Evolutionary conservation across 2,113 vertebrate genomes (phyloP), one percentile per base, ranked within the genome.

Genomic region (Phyllostomus discolor): DNA sequence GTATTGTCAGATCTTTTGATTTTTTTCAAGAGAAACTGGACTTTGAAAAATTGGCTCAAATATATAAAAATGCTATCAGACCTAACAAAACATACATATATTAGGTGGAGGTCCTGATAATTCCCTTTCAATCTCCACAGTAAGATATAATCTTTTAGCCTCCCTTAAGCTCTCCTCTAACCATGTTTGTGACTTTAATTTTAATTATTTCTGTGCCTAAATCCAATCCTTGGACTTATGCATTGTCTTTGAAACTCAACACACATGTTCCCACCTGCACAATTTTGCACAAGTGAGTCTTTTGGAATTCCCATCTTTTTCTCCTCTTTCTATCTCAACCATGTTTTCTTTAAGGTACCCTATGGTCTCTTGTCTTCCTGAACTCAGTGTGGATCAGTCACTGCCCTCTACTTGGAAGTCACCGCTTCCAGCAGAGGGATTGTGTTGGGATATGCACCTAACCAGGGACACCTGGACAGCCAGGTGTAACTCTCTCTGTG

Each of bases 11-110:
- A 48, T 28, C 28, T 90, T 72, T 43, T 57, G 10, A 70, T n/a
- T 59, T 87, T 88, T 88, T 88, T 83, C 26, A 82, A 70, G 62
- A 81, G 22, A 87, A 96, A 62, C n/a, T 76, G 22, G 16, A 96
- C 50, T 91, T 91, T 96, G 67, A 90, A 90, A 87, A 38, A 87
- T 50, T 70, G 64, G 35, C 38, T 91, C 31, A 8, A 80, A 54
- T 69, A 57, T 35, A 46, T 91, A 70, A 70, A 87, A 80, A 57
- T 41, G 8, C 19, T 81, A 4, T n/a, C 5, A 81, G 31, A 69
- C 70, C 46, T 78, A 79, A 62, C 5, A 62, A 52, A 88, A 48
- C 35, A 76, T 57, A 7, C 35, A 7, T 17, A 46, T 82, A 62
- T 70, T 64, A 73, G 35, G n/a, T 46, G 28, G 31, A 88, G 14